These are phyloP conservation scores for Macquaria ambigua DNA, from an alignment of 2,113 vertebrate genomes.

Conservation along the genomic window DNA sequence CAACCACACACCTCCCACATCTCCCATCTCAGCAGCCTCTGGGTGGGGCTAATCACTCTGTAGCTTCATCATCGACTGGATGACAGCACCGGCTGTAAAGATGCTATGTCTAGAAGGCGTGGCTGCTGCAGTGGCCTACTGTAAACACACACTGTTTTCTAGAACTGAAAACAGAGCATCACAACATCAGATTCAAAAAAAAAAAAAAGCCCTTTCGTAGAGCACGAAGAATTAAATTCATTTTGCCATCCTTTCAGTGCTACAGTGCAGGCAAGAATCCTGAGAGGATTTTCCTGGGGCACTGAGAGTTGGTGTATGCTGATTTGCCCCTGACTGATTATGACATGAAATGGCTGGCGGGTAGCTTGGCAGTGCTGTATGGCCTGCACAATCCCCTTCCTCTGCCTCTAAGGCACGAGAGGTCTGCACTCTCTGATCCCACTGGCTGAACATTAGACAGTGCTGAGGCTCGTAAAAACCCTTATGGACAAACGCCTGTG, in stretches of 20 bases:
- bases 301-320: constrained; percentile 55
- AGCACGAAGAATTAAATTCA: constrained; percentile 31
- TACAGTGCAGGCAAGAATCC: constrained; percentile 36
- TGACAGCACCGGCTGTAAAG: constrained; percentile 69
- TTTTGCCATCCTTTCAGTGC: constrained; percentile 43
- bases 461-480: constrained; percentile 62
- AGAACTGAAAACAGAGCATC: constrained; percentile 33
- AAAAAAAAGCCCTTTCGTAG: background rate
- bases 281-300: constrained; percentile 49
- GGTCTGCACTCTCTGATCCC: constrained; percentile 69
- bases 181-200: constrained; percentile 20
- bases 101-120: constrained; percentile 71
- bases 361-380: constrained; percentile 56
- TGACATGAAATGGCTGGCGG: constrained; percentile 71
- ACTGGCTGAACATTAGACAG: constrained; percentile 66
- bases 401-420: constrained; percentile 62
- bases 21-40: constrained; percentile 68
- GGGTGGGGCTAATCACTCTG: constrained; percentile 75
- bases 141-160: constrained; percentile 52
- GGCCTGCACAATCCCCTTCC: constrained; percentile 67
- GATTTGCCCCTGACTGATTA: constrained; percentile 72
- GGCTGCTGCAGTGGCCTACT: constrained; percentile 72
- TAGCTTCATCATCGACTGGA: constrained; percentile 72
- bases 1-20: constrained; percentile 76
- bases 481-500: constrained; percentile 32